Base-by-base conservation (phyloP, 2,888 invertebrate genomes). In the Tiliacea citrago region DNA sequence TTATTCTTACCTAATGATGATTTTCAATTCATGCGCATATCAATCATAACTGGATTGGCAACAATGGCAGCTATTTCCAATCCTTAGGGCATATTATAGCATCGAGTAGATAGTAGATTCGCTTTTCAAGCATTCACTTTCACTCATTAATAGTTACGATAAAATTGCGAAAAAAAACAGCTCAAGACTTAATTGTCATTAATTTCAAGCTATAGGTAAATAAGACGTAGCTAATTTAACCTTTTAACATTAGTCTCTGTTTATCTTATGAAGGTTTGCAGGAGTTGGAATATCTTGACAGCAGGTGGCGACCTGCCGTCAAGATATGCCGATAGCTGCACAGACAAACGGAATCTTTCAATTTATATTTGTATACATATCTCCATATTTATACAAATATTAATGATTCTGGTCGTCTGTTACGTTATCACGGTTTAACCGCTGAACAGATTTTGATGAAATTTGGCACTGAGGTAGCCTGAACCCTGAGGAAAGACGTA, bases 121-220 rank as follows among this genome's bases (percentile, higher is more conserved):
- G 42, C 39, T 69, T 42, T 60, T 53, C 29, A 35, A 75, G 55
- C 55, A 66, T 49, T 72, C 24, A 78, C 83, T 83, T 81, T 81
- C 83, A 81, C 81, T 67, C 66, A 81, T 67, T 58, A 73, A 61
- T n/a, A n/a, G n/a, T 77, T 71, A 39, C 47, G 66, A 81, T 81
- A 62, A 42, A 61, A 66, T 29, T 29, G 29, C 29, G 29, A 29
- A 2, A 29, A 29, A 29, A 29, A 29, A 49, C 68, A 55, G 49
- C 45, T 53, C 75, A 63, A 21, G 29, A 74, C 42, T 63, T 58
- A 45, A 63, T 35, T 57, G 47, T 12, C 13, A n/a, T 72, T 60
- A n/a, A 75, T 12, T 66, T 16, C 4, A n/a, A n/a, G n/a, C 10
- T 4, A 18, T 16, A 13, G 24, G 1, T 10, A 12, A 24, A 3